Percentiles rank a stretch among this genome's conserved stretches.
phyloP scores from a whole-genome alignment of 2,797 vertebrate genomes.

The Hippoglossus hippoglossus region DNA sequence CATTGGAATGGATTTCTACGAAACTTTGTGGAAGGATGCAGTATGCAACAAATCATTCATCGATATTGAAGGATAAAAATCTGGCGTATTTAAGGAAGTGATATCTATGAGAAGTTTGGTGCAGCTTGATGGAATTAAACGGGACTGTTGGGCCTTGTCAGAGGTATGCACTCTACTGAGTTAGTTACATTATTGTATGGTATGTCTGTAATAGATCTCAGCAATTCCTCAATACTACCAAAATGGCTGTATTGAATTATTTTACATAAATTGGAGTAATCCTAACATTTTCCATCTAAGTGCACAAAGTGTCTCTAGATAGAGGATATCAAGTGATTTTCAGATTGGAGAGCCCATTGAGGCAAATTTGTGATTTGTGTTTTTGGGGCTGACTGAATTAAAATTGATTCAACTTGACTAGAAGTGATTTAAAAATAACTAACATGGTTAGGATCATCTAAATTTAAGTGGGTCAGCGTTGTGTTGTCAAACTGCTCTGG shows the following conservation, averaged over 20 bases:
- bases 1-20: no score
- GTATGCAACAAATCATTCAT: no score
- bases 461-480: slow-evolving; percentile 11
- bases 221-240: not conserved
- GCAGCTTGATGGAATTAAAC: no score
- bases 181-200: no score
- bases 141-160: no score
- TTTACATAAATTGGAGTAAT: not conserved
- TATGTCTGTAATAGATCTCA: no score
- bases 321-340: not conserved
- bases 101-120: no score
- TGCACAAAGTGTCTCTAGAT: not conserved
- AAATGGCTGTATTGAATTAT: not conserved
- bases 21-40: no score
- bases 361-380: not conserved
- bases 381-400: not conserved
- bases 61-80: no score
- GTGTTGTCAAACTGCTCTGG: slow-evolving; percentile 8
- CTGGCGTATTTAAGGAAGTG: no score
- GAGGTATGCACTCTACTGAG: no score
- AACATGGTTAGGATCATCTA: not conserved
- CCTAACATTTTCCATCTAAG: not conserved
- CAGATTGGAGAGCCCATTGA: not conserved
- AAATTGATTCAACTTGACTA: not conserved
- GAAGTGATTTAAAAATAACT: not conserved